phyloP scores from a whole-genome alignment of 2,888 invertebrate species.

The Tholera decimalis region DNA sequence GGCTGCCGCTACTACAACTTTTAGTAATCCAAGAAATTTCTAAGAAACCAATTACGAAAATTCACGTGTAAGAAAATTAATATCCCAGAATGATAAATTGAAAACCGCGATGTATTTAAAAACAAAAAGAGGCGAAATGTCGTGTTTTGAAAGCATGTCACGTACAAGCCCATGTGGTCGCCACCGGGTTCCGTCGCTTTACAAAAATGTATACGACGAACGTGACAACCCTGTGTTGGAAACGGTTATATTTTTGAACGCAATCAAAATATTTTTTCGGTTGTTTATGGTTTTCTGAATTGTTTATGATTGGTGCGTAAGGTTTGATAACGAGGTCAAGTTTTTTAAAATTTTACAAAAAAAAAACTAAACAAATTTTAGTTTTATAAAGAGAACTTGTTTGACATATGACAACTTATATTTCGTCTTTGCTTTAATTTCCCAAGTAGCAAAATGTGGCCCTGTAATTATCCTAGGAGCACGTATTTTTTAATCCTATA shows the following conservation, averaged over 20 bases:
- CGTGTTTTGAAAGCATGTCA: conserved; percentile 60
- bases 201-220: conserved; percentile 69
- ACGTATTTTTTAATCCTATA: no score
- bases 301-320: conserved; percentile 26
- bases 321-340: conserved; percentile 3
- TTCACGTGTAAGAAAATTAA: conserved; percentile 22
- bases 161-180: conserved; percentile 68
- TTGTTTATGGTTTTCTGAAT: conserved; percentile 50
- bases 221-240: conserved; percentile 60
- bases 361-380: no score
- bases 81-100: conserved; percentile 39
- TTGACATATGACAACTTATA: no score
- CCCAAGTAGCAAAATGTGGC: no score
- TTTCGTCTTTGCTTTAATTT: no score
- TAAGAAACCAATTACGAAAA: conserved; percentile 36
- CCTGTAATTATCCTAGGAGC: no score
- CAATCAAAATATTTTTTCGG: conserved; percentile 48
- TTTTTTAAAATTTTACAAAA: conserved; percentile 10
- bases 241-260: conserved; percentile 50
- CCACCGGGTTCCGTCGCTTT: conserved; percentile 63
- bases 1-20: background rate
- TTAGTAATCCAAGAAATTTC: background rate
- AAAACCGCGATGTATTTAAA: conserved; percentile 52
- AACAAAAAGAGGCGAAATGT: conserved; percentile 53
- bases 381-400: no score